Evolutionary conservation across 2,888 invertebrate genomes (phyloP), one percentile per base, ranked within the genome.

Genomic region (Uloborus plumipes): DNA sequence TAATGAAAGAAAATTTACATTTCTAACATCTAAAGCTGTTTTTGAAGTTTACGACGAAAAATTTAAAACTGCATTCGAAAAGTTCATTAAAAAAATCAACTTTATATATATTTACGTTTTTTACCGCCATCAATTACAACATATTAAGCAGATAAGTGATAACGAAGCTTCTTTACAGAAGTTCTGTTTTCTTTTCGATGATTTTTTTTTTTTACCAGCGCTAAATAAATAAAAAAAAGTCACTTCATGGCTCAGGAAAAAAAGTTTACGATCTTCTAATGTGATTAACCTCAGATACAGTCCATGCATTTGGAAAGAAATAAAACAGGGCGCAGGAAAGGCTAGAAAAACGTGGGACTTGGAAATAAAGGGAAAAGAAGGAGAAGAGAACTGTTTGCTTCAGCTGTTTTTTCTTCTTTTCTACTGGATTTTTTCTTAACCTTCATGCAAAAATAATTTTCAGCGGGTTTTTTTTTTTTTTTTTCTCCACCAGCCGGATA

Each of bases 241-340:
- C 39, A 39, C 39, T 39, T 39, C 39, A 39, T 39, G 11, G 39
- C 11, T 1, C 39, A 6, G 9, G 39, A 9, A 39, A 39, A 14
- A 11, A 22, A 70, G 70, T 72, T 61, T 50, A 72, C 61, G 59
- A 72, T 61, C 50, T 72, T 70, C 70, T 72, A 72, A 61, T 62
- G 71, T 72, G 59, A 72, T 72, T 72, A 72, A 61, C 71, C 50
- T 62, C 71, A 16, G 50, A 62, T 72, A 61, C 70, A 18, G 39
- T 39, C 26, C 39, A 39, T 39, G 39, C 39, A 39, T 39, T 39
- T 39, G 53, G 58, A 55, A 39, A 39, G 39, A 55, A 26, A 39
- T 53, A 55, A 61, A 39, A 50, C 39, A 61, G 71, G 49, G 71
- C 61, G 59, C 61, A 71, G 61, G 50, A 50, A 49, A 61, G 59